Percentiles rank a stretch among this genome's conserved stretches.
These are phyloP conservation scores for Apocheima hispidaria DNA, from an alignment of 2,888 invertebrate species.

Conservation along the genomic window DNA sequence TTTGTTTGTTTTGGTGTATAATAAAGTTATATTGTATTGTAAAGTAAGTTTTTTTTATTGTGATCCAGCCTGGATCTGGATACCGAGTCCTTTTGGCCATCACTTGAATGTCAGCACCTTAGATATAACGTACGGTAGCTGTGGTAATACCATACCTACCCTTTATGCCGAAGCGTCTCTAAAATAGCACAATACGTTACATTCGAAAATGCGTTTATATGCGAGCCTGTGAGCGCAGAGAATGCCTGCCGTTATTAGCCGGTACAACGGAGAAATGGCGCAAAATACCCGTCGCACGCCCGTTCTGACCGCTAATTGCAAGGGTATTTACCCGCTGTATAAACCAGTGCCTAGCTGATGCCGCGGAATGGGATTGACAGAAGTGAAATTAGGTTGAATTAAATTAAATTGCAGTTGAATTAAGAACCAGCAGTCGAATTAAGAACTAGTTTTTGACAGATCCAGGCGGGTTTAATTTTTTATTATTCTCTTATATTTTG, in stretches of 20 bases:
- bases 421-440: no score
- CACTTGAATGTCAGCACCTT: no score
- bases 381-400: background rate
- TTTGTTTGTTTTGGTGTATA: no score
- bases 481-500: no score
- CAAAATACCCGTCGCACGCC: slow-evolving; percentile 25
- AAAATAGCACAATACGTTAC: slow-evolving; percentile 10
- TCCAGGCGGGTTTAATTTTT: no score
- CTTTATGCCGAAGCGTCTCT: background rate
- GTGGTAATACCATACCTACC: background rate
- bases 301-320: slow-evolving; percentile 28
- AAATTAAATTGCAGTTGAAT: no score
- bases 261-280: slow-evolving; percentile 23
- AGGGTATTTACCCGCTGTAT: slow-evolving; percentile 19
- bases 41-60: no score
- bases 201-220: slow-evolving; percentile 31
- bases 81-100: no score
- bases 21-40: no score
- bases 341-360: background rate
- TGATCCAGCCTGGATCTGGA: no score
- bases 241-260: slow-evolving; percentile 21
- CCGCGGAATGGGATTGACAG: background rate
- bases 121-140: no score
- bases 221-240: slow-evolving; percentile 1
- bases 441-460: no score